Evolutionary conservation across 1,140 invertebrate species (phyloP).

Genomic region (Drosophila willistoni): DNA sequence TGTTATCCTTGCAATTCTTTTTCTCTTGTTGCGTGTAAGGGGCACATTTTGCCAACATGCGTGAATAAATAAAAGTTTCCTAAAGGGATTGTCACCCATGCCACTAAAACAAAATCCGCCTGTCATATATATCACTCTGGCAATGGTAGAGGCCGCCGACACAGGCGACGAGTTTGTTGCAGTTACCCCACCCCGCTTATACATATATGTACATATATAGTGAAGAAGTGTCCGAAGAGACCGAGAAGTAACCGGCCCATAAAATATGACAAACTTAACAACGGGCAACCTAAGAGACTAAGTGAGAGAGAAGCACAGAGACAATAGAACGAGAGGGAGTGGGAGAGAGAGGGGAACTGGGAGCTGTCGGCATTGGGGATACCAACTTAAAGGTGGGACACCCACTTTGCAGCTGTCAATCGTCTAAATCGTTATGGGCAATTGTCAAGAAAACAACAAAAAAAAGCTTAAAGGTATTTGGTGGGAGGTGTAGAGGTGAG

Average conservation of each 20-base stretch:
- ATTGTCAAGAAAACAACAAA: slow-evolving; percentile 45
- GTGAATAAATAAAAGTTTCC: slow-evolving; percentile 75
- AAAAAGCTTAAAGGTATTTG: background rate
- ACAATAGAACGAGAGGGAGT: background rate
- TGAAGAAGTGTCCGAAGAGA: slow-evolving; percentile 26
- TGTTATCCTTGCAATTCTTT: slow-evolving; percentile 4
- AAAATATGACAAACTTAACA: slow-evolving; percentile 78
- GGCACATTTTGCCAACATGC: slow-evolving; percentile 70
- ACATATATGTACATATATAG: slow-evolving; percentile 6
- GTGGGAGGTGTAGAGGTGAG: too few relatives aligned
- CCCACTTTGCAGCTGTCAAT: slow-evolving; percentile 74
- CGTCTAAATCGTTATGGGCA: slow-evolving; percentile 71
- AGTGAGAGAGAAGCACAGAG: background rate
- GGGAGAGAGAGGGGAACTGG: slow-evolving; percentile 9
- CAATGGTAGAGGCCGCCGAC: slow-evolving; percentile 5
- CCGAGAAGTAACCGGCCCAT: slow-evolving; percentile 63
- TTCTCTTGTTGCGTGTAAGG: slow-evolving; percentile 52
- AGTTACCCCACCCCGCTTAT: too few relatives aligned
- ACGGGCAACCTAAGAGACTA: slow-evolving; percentile 24
- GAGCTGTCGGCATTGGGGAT: slow-evolving; percentile 54
- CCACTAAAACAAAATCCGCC: slow-evolving; percentile 76
- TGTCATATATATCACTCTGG: slow-evolving; percentile 73
- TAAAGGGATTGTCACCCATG: slow-evolving; percentile 76
- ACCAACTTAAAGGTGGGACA: slow-evolving; percentile 49
- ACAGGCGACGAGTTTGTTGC: background rate